Evolutionary conservation across 2,888 invertebrate species (phyloP).

Genomic region (Rotaria socialis): DNA sequence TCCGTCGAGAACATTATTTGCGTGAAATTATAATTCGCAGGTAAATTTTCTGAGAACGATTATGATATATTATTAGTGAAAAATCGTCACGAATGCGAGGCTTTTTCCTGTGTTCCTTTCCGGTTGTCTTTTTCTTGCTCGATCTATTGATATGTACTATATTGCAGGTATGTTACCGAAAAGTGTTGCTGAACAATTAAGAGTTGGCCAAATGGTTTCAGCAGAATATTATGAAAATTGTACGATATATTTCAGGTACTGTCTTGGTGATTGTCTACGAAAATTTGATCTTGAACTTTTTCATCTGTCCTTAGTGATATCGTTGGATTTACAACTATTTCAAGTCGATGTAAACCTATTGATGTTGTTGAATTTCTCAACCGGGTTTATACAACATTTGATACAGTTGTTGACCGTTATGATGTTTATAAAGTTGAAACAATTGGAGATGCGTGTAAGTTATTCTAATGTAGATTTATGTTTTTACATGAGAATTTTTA

Average conservation of each 20-base stretch:
- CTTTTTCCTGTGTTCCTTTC: no score
- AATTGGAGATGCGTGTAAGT: constrained; percentile 55
- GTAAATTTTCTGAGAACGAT: no score
- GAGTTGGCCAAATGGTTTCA: constrained; percentile 50
- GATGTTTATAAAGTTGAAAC: constrained; percentile 55
- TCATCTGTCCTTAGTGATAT: constrained; percentile 50
- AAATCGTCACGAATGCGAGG: no score
- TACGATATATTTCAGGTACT: constrained; percentile 52
- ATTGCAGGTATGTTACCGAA: constrained; percentile 53
- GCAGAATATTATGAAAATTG: constrained; percentile 51
- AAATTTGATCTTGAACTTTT: no score
- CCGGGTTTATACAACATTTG: constrained; percentile 53
- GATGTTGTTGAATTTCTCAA: constrained; percentile 53
- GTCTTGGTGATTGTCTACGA: no score
- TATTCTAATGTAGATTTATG: neutral
- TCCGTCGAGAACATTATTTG: no score
- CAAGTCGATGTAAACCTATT: constrained; percentile 52
- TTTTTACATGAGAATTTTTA: constrained; percentile 38
- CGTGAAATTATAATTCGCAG: no score
- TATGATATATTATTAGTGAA: no score
- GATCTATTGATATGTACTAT: neutral
- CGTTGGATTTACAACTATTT: constrained; percentile 53
- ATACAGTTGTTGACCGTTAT: constrained; percentile 53
- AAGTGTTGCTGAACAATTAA: constrained; percentile 52
- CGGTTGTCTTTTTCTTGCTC: no score